phyloP scores from a whole-genome alignment of 2,797 vertebrate genomes.

The Argentina silus region DNA sequence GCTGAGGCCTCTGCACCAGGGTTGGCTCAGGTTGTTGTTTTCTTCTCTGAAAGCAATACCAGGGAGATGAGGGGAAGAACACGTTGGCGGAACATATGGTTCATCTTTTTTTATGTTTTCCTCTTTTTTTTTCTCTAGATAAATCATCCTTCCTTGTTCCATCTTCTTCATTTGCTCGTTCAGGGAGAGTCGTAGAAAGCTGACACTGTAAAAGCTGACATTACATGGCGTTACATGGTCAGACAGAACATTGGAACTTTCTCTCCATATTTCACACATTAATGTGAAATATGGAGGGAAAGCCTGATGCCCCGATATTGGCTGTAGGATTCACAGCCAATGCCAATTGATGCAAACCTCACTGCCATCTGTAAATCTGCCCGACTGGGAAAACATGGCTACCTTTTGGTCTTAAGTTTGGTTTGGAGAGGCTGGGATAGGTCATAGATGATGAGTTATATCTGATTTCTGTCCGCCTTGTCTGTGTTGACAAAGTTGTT shows the following conservation, averaged over 20 bases:
- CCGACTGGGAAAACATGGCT: neutral
- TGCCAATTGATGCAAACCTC: neutral
- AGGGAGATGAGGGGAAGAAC: conserved; percentile 26
- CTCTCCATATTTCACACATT: no score
- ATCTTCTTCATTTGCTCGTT: conserved; percentile 40
- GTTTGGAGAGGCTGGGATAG: neutral
- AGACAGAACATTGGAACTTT: no score
- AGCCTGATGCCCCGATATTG: neutral
- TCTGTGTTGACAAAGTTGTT: neutral
- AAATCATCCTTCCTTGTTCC: conserved; percentile 21
- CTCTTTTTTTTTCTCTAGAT: conserved; percentile 1
- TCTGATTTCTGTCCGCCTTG: neutral
- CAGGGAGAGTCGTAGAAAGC: conserved; percentile 25
- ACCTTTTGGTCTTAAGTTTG: neutral
- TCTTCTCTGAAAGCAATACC: conserved; percentile 36
- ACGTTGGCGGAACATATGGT: conserved; percentile 15
- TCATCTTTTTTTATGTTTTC: conserved; percentile 16
- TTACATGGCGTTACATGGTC: neutral
- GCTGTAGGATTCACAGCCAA: neutral
- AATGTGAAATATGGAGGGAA: neutral
- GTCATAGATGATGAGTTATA: neutral
- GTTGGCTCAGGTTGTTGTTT: conserved; percentile 41
- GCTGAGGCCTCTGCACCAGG: conserved; percentile 23
- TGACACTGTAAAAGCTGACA: neutral
- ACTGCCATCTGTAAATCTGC: neutral